Evolutionary conservation across 2,888 invertebrate species (phyloP), one percentile per base, ranked within the genome.

Genomic region (Epinotia demarniana): DNA sequence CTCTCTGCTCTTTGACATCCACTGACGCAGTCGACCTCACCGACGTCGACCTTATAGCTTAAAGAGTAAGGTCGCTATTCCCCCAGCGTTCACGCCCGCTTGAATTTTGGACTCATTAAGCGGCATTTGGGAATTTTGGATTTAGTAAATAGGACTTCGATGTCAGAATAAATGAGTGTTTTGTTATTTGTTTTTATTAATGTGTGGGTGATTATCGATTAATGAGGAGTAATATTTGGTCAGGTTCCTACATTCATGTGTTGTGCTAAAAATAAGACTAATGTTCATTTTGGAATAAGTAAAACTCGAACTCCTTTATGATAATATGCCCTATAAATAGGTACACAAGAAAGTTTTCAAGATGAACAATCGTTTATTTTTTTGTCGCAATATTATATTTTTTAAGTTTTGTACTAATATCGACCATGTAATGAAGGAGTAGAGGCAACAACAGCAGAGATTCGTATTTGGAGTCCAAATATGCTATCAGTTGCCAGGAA

Each of bases 1-100:
- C 85, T 89, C 86, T 86, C 85, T 90, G 90, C 92, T 93, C 92
- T 93, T 91, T 93, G 93, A 93, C 93, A 92, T 89, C 87, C 85
- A 81, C 87, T 91, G 91, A 91, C 89, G 90, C 85, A 84, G 79
- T 82, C 87, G 86, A 86, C 86, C 85, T 81, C 84, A 78, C 79
- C 80, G 82, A 85, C 83, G 79, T 86, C 85, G 82, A 87, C 92
- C 87, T 86, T 92, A 90, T 84, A 66, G 19, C 64, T 2, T 72
- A 66, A 16, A 3, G 0, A 3, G 73, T 86, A 91, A 86, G 84
- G 86, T 80, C 77, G 79, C 77, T 82, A 84, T 80, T 91, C 79
- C 79, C 77, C 58, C 78, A 76, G n/a, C 78, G 73, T 69, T 78
- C 73, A 78, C 81, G 81, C 82, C 81, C 81, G 85, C 83, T 82